Evolutionary conservation across 1,140 invertebrate species (phyloP).

Genomic region (Ctenoplectra terminalis): DNA sequence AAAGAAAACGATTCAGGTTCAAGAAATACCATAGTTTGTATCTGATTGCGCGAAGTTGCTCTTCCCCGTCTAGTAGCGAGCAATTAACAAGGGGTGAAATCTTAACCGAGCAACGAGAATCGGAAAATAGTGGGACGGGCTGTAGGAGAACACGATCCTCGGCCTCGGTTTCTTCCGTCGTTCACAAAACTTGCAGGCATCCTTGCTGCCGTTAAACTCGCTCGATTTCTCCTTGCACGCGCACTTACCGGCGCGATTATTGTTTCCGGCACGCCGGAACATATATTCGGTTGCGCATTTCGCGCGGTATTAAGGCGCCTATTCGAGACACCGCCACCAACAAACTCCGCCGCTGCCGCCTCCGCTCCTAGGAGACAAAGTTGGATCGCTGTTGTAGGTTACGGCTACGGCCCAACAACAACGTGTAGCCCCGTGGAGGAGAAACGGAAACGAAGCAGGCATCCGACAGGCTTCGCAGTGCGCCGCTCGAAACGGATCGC

Average conservation of each 20-base stretch:
- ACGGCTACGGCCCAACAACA: background rate
- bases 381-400: constrained; percentile 40
- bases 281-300: constrained; percentile 59
- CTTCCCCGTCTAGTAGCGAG: background rate
- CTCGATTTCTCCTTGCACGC: constrained; percentile 31
- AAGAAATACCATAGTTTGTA: background rate
- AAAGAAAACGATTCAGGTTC: background rate
- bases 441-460: constrained; percentile 37
- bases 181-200: constrained; percentile 31
- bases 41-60: background rate
- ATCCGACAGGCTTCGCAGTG: constrained; percentile 43
- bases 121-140: constrained; percentile 27
- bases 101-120: constrained; percentile 50
- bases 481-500: constrained; percentile 52
- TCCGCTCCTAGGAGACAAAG: constrained; percentile 50
- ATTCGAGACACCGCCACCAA: constrained; percentile 19
- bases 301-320: constrained; percentile 61
- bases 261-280: constrained; percentile 41
- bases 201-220: constrained; percentile 27
- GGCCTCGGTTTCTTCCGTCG: constrained; percentile 23
- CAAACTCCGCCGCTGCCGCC: background rate
- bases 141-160: constrained; percentile 5
- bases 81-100: constrained; percentile 45
- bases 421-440: background rate
- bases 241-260: constrained; percentile 44